Conservation (phyloP, 1,140 invertebrate species). For the Oncopodura yosiiana region DNA sequence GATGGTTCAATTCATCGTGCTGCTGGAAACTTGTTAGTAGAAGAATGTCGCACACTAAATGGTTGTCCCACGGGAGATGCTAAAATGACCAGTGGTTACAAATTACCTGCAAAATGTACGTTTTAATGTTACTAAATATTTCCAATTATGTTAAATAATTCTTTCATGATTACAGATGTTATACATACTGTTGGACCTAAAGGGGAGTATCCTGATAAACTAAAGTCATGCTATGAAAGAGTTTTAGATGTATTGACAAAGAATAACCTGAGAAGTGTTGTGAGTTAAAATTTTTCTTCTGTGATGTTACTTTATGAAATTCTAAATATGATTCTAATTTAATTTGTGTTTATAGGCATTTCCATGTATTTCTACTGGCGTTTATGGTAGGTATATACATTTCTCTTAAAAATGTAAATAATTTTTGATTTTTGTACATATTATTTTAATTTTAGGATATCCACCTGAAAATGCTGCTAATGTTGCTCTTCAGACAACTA, state of each 20-base stretch:
- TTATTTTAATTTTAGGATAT: conserved; percentile 48
- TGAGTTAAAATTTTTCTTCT: conserved; percentile 39
- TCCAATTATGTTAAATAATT: not conserved
- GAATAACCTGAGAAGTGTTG: conserved; percentile 40
- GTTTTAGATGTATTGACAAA: conserved; percentile 39
- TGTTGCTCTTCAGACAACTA: conserved; percentile 56
- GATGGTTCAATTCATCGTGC: conserved; percentile 76
- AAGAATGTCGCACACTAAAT: conserved; percentile 59
- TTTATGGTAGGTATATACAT: conserved; percentile 38
- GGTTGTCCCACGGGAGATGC: conserved; percentile 68
- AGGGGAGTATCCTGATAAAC: conserved; percentile 39
- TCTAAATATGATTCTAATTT: not conserved
- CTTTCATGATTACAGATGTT: conserved; percentile 39
- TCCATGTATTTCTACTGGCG: conserved; percentile 48
- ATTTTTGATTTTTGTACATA: not conserved
- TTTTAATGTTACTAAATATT: not conserved
- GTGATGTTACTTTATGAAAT: conserved; percentile 28
- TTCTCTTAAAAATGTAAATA: not conserved
- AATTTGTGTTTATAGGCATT: conserved; percentile 40
- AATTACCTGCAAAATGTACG: conserved; percentile 58
- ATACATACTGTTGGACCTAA: conserved; percentile 46
- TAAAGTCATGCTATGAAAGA: conserved; percentile 39
- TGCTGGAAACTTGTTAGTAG: conserved; percentile 54
- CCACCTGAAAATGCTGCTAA: conserved; percentile 62
- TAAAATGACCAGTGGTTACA: conserved; percentile 70